These are phyloP conservation scores for Mastigias papua DNA, from an alignment of 30 jellyfish, hydroid and myxozoan species.

Conservation along the genomic window DNA sequence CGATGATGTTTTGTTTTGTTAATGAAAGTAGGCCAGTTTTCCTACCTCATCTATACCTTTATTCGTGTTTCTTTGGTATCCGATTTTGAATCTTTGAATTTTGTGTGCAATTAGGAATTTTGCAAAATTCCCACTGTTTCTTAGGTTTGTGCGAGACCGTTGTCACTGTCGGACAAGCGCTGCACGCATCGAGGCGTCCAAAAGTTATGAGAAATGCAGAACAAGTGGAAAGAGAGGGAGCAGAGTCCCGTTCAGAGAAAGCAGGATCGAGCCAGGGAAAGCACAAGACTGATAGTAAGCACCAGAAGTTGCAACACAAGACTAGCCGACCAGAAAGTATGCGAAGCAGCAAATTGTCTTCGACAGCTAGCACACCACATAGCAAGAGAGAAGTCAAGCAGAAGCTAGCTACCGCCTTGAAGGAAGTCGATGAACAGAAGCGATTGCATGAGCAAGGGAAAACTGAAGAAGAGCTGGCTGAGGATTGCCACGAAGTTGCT, in stretches of 20 bases:
- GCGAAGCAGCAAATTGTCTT: slow-evolving; percentile 52
- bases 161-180: slow-evolving; percentile 40
- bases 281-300: slow-evolving; percentile 34
- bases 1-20: too few relatives aligned
- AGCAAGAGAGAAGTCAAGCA: slow-evolving; percentile 37
- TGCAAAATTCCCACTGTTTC: background rate
- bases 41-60: too few relatives aligned
- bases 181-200: slow-evolving; percentile 19
- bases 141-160: slow-evolving; percentile 29
- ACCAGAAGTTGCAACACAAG: slow-evolving; percentile 32
- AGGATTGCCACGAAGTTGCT: background rate
- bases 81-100: background rate
- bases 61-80: too few relatives aligned
- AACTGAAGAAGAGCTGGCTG: background rate
- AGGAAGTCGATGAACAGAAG: slow-evolving; percentile 31
- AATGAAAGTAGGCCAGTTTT: too few relatives aligned
- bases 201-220: background rate
- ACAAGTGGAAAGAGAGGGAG: slow-evolving; percentile 11
- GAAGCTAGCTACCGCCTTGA: slow-evolving; percentile 2
- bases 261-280: slow-evolving; percentile 30
- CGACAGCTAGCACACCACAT: slow-evolving; percentile 28
- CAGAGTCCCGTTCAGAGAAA: slow-evolving; percentile 28
- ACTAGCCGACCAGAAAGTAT: slow-evolving; percentile 38
- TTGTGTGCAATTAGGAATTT: background rate
- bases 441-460: slow-evolving; percentile 10